Evolutionary conservation across 2,113 vertebrate genomes (phyloP), one percentile per base, ranked within the genome.

Genomic region (Ornithorhynchus anatinus): DNA sequence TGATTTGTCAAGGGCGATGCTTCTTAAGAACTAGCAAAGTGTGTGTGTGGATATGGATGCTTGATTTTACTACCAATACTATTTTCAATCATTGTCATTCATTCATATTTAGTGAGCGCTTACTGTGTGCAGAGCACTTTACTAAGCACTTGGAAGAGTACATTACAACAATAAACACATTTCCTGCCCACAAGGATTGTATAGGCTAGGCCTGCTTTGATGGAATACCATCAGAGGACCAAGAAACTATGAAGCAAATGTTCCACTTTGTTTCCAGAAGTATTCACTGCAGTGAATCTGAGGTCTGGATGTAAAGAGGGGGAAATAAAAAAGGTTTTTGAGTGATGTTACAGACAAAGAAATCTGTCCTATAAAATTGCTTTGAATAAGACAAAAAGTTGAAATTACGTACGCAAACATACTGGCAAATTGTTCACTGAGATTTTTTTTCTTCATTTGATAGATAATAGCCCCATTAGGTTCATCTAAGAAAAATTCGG

Each of bases 401-500:
- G 1, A 17, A 47, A 69, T 44, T 59, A 36, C 4, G 60, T 20
- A 13, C 29, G 38, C 53, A 75, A 9, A 19, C 1, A 75, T 52
- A 5, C 29, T 27, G 5, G 32, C 7, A 23, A 66, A 6, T 23
- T 35, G 32, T 29, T 11, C 31, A 36, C 36, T 42, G 38, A 9
- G 32, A 12, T 44, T 3, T 71, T 5, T 39, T 53, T 10, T 31
- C 65, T 75, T 25, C 1, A 7, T 63, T 82, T 72, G 48, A 31
- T 20, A 79, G 44, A 12, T 57, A 52, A 38, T 50, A 27, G 47
- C 31, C 31, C 47, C 31, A 50, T 27, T 50, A 27, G 47, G 31
- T 50, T 27, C 47, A 50, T 7, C 13, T 50, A 57, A 60, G 79
- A 75, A 59, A 75, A 79, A 45, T 64, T 44, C 84, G 22, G 48